Base-by-base conservation (phyloP, 2,797 vertebrate species). In the Monodelphis domestica region DNA sequence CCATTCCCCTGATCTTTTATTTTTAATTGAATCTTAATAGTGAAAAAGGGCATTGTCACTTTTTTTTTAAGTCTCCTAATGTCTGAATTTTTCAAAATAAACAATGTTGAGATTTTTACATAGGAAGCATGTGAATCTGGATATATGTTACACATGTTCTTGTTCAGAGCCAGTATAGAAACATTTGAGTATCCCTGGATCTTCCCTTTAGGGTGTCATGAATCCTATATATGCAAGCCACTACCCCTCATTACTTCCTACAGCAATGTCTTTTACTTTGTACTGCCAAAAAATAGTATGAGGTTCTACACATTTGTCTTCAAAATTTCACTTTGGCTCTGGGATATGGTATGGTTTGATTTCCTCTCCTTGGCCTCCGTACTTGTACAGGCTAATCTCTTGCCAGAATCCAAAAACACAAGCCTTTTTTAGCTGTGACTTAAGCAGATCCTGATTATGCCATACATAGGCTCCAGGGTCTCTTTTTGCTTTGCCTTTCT, bases 171-270 rank as follows among this genome's bases (percentile, higher is more conserved):
- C 33, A 28, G n/a, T 9, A 7, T 63, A 53, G 24, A 0, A 3
- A 24, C 30, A 33, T 17, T 52, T 87, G 2, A 87, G 52, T 70
- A 84, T 54, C 38, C 38, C n/a, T 2, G 12, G 38, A 45, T 12
- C 53, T 57, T 24, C 7, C 0, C 10, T 1, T 0, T 1, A 53
- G n/a, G 28, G 14, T 9, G 0, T 12, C 0, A 0, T 21, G 30
- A 30, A 54, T 90, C 88, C 52, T 28, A 52, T 26, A 50, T n/a
- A 28, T 24, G 88, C 63, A 38, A 26, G 1, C 78, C 54, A 54
- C 52, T 33, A n/a, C 29, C 45, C 51, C 88, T 51, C 54, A 78
- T 0, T 89, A 89, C 10, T 92, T 89, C 4, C 0, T 89, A 24
- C 12, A 50, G 70, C 70, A 45, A 50, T 84, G 38, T 84, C 70